Conservation (phyloP, 2,888 invertebrate species). For the Melangyna quadrimaculata region DNA sequence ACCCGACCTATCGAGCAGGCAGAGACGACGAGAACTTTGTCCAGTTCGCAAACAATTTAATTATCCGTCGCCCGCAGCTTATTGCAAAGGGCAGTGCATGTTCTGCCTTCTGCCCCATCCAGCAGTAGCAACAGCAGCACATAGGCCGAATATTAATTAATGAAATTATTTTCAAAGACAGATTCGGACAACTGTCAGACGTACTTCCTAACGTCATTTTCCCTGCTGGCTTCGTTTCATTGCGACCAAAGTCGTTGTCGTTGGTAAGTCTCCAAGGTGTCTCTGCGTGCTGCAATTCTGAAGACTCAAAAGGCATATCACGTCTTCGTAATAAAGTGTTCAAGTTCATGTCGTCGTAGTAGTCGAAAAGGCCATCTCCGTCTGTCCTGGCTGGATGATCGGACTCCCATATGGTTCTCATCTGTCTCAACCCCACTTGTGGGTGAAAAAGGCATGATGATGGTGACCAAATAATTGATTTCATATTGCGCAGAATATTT, state of each 20-base stretch:
- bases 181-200: slow-evolving; percentile 57
- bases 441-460: slow-evolving; percentile 24
- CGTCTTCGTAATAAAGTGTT: slow-evolving; percentile 65
- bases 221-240: slow-evolving; percentile 34
- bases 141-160: slow-evolving; percentile 56
- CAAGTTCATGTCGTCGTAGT: slow-evolving; percentile 62
- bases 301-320: slow-evolving; percentile 48
- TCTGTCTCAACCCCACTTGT: slow-evolving; percentile 5
- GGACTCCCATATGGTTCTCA: not conserved
- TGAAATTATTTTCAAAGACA: slow-evolving; percentile 53
- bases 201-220: slow-evolving; percentile 64
- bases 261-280: slow-evolving; percentile 59
- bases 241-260: not conserved
- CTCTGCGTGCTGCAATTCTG: slow-evolving; percentile 50
- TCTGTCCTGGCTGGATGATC: not conserved
- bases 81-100: slow-evolving; percentile 37
- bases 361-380: not conserved
- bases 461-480: slow-evolving; percentile 61
- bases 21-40: slow-evolving; percentile 25
- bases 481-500: slow-evolving; percentile 52
- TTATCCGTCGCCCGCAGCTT: slow-evolving; percentile 37
- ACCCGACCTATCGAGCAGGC: slow-evolving; percentile 11
- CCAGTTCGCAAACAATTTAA: slow-evolving; percentile 64
- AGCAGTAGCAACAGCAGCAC: not conserved
- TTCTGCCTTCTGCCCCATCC: not conserved